Conservation (phyloP, 2,113 vertebrate genomes). For the Lamprologus callipterus region DNA sequence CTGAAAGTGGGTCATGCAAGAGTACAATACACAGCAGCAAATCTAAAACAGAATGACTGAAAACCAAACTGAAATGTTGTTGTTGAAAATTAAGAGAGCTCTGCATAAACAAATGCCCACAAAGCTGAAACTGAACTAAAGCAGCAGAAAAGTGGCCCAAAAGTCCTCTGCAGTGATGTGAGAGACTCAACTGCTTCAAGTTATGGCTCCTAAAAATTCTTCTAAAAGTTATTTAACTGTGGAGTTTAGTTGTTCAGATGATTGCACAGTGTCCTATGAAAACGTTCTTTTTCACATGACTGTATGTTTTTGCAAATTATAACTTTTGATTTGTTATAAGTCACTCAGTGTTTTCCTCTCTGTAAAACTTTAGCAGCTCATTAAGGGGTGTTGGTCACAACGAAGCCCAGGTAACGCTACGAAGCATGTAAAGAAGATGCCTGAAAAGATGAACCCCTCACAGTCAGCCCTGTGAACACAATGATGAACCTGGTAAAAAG, state of each 20-base stretch:
- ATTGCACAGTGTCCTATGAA: neutral
- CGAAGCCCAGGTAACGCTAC: constrained; percentile 30
- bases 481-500: constrained; percentile 75
- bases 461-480: constrained; percentile 77
- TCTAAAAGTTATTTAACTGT: neutral
- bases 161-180: neutral
- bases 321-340: neutral
- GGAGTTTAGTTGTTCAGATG: neutral
- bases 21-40: neutral
- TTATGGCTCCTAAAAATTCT: neutral
- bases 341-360: neutral
- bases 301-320: neutral
- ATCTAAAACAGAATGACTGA: neutral
- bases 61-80: neutral
- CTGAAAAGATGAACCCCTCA: constrained; percentile 74
- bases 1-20: neutral
- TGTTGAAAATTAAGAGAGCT: neutral
- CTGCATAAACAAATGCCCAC: neutral
- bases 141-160: neutral
- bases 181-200: neutral
- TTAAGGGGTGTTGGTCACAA: constrained; percentile 71
- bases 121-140: neutral
- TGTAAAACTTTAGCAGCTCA: constrained; percentile 50
- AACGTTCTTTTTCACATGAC: neutral
- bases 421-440: neutral